These are phyloP conservation scores for Melinopterus prodromus DNA, from an alignment of 2,888 invertebrate genomes.

Conservation along the genomic window DNA sequence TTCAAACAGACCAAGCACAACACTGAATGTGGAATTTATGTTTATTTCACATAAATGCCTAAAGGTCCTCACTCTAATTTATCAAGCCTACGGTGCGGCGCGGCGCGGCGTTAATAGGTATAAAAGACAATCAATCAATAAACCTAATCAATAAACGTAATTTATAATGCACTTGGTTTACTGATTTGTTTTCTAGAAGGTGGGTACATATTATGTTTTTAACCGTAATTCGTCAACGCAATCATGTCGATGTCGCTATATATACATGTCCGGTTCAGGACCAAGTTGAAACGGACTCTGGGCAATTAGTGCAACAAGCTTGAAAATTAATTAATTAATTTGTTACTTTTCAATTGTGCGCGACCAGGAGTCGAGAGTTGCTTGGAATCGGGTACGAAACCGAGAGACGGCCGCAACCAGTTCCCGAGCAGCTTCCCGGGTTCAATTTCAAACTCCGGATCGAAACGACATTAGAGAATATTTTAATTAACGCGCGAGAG, in stretches of 20 bases:
- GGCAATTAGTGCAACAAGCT: not conserved
- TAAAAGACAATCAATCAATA: too few relatives aligned
- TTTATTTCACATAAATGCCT: too few relatives aligned
- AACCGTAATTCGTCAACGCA: not conserved
- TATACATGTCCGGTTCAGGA: not conserved
- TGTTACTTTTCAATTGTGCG: not conserved
- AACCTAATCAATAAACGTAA: too few relatives aligned
- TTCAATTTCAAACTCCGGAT: not conserved
- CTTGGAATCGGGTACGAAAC: not conserved
- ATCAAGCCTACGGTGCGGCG: too few relatives aligned
- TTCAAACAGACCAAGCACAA: too few relatives aligned
- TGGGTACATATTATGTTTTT: too few relatives aligned
- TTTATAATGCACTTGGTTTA: too few relatives aligned
- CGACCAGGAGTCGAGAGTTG: not conserved
- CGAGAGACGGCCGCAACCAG: slow-evolving; percentile 4
- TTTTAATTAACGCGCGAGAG: slow-evolving; percentile 25
- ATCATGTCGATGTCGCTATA: not conserved
- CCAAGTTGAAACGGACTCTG: not conserved
- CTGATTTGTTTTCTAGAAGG: too few relatives aligned
- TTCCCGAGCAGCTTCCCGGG: not conserved
- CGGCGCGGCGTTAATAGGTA: too few relatives aligned
- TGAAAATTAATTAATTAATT: not conserved
- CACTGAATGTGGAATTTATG: too few relatives aligned
- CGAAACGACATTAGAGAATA: slow-evolving; percentile 9
- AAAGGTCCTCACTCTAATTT: too few relatives aligned